Percentiles rank a stretch among this genome's conserved stretches.
Conservation (phyloP, 2,888 invertebrate species). For the Melolontha melolontha region DNA sequence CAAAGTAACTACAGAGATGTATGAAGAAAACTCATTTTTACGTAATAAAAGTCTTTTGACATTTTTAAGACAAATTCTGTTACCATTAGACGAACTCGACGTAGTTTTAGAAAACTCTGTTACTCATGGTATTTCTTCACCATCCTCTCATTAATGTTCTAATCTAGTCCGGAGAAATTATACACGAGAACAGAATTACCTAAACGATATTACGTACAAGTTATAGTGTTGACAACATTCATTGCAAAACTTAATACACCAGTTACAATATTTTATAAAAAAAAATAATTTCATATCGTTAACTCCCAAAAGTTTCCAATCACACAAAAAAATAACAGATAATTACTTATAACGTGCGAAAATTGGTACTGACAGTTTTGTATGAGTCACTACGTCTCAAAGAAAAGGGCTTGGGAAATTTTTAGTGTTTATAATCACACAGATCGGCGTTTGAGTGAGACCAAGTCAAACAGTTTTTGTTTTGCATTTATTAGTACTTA, state of each 20-base stretch:
- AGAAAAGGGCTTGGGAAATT: no score
- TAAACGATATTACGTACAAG: slow-evolving; percentile 24
- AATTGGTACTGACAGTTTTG: no score
- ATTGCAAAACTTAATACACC: slow-evolving; percentile 5
- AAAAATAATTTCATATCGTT: no score
- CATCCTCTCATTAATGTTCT: slow-evolving; percentile 42
- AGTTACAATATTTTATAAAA: no score
- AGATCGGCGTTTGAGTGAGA: no score
- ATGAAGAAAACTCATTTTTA: slow-evolving; percentile 95
- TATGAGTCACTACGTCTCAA: no score
- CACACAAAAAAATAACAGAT: no score
- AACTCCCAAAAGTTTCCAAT: no score
- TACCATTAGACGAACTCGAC: slow-evolving; percentile 90
- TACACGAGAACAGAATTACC: slow-evolving; percentile 23
- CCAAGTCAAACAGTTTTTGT: no score
- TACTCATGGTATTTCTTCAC: slow-evolving; percentile 74
- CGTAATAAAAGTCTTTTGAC: slow-evolving; percentile 87
- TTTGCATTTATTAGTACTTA: no score
- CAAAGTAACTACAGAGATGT: slow-evolving; percentile 92
- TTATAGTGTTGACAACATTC: slow-evolving; percentile 11
- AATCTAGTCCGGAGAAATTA: slow-evolving; percentile 24
- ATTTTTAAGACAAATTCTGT: slow-evolving; percentile 90
- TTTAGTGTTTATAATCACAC: no score
- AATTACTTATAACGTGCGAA: no score
- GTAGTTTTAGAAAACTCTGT: slow-evolving; percentile 89